phyloP scores from a whole-genome alignment of 1,140 invertebrate species.

The Trachymyrmex cornetzi region DNA sequence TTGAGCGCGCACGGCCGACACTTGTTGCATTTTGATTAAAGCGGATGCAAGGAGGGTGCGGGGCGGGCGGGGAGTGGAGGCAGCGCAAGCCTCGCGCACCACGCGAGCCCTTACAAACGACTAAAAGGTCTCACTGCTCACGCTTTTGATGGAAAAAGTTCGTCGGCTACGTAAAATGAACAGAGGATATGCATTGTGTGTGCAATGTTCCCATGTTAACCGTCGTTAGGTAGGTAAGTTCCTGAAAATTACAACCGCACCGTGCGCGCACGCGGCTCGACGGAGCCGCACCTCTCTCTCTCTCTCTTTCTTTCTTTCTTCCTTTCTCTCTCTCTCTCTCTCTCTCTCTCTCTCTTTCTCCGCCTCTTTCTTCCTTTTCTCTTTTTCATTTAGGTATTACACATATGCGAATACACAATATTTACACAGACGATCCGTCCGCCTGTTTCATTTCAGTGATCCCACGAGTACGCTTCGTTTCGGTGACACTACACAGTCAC shows the following conservation, averaged over 20 bases:
- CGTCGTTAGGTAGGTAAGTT: constrained; percentile 70
- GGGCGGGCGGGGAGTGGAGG: constrained; percentile 57
- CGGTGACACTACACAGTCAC: constrained; percentile 31
- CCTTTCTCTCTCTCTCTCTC: neutral
- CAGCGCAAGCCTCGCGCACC: constrained; percentile 55
- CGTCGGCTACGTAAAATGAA: constrained; percentile 79
- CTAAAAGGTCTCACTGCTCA: constrained; percentile 19
- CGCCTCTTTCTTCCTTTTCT: neutral
- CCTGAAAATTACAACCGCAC: constrained; percentile 45
- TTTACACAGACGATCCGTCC: constrained; percentile 38
- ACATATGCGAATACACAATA: constrained; percentile 52
- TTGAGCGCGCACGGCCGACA: constrained; percentile 52
- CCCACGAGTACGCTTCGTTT: neutral
- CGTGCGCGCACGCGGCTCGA: constrained; percentile 13
- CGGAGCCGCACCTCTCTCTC: constrained; percentile 9
- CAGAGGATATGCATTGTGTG: constrained; percentile 85
- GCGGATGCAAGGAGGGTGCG: constrained; percentile 68
- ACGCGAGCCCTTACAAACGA: constrained; percentile 28
- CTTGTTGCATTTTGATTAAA: constrained; percentile 81
- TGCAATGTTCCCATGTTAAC: constrained; percentile 84
- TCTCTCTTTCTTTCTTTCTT: neutral
- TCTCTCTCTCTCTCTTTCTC: neutral
- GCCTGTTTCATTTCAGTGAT: constrained; percentile 10
- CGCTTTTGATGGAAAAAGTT: constrained; percentile 75
- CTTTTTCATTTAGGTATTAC: constrained; percentile 30